Conservation (phyloP, 2,113 vertebrate species). For the Stigmatopora nigra region DNA sequence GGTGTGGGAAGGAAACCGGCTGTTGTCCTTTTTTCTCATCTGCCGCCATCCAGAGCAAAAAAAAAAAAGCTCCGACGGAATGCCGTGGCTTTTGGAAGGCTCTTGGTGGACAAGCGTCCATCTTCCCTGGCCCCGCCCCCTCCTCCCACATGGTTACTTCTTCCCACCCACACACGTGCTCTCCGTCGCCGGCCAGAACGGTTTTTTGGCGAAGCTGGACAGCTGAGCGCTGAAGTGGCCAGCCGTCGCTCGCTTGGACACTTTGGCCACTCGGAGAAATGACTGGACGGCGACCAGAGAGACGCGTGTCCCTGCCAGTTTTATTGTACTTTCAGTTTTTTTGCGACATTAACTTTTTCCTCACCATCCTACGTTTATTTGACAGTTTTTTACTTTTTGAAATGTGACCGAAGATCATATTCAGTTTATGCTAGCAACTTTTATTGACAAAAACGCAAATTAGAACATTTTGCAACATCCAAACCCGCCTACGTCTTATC, state of each 20-base stretch:
- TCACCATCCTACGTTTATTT: constrained; percentile 33
- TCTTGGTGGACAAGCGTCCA: constrained; percentile 61
- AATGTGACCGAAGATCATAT: background rate
- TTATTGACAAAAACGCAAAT: background rate
- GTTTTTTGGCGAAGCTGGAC: constrained; percentile 64
- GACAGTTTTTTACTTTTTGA: background rate
- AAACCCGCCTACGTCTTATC: too few relatives aligned
- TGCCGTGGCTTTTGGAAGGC: constrained; percentile 55
- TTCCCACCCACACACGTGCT: constrained; percentile 15
- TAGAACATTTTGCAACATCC: background rate
- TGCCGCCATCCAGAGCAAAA: constrained; percentile 68
- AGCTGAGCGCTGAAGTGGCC: constrained; percentile 64
- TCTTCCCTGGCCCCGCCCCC: constrained; percentile 62
- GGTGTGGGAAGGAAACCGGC: constrained; percentile 70
- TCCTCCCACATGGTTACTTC: background rate
- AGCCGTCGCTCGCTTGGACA: constrained; percentile 59
- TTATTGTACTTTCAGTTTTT: constrained; percentile 49
- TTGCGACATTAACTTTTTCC: constrained; percentile 58
- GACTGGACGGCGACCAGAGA: constrained; percentile 56
- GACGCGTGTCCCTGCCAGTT: constrained; percentile 52
- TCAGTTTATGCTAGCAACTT: background rate
- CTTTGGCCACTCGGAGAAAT: constrained; percentile 63
- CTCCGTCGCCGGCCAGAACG: constrained; percentile 47
- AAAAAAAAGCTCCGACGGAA: constrained; percentile 63
- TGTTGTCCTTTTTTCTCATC: constrained; percentile 56